Percentiles rank a stretch among this genome's conserved stretches.
Conservation (phyloP, 2,113 vertebrate genomes). For the Tamias sibiricus region DNA sequence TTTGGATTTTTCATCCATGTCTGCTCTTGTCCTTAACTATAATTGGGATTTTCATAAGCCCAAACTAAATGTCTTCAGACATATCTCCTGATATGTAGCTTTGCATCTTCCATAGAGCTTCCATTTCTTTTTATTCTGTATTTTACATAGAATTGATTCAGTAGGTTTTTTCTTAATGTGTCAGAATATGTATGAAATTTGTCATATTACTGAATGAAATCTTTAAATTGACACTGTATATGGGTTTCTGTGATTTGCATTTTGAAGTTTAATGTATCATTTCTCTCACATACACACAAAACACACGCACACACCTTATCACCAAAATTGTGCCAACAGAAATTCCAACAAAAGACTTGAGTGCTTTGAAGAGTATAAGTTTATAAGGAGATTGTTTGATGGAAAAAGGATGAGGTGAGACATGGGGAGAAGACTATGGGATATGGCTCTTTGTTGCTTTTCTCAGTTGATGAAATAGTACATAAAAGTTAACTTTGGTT, state of each 20-base stretch:
- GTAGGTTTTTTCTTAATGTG: slow-evolving; percentile 53
- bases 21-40: slow-evolving; percentile 69
- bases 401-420: background rate
- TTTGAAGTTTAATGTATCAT: slow-evolving; percentile 62
- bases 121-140: background rate
- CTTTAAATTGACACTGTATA: slow-evolving; percentile 76
- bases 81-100: slow-evolving; percentile 51
- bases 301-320: background rate
- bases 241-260: slow-evolving; percentile 79
- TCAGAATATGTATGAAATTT: slow-evolving; percentile 76
- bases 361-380: background rate
- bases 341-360: slow-evolving; percentile 31
- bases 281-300: background rate
- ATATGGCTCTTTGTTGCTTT: background rate
- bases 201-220: slow-evolving; percentile 74
- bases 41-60: slow-evolving; percentile 75
- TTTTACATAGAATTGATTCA: slow-evolving; percentile 38
- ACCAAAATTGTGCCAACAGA: slow-evolving; percentile 48
- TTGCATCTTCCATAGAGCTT: slow-evolving; percentile 53
- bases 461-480: slow-evolving; percentile 4
- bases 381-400: slow-evolving; percentile 48
- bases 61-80: slow-evolving; percentile 74
- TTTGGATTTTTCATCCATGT: slow-evolving; percentile 70
- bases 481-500: background rate
- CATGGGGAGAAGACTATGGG: background rate